phyloP scores from a whole-genome alignment of 2,888 invertebrate genomes.

The Hirudinaria manillensis region DNA sequence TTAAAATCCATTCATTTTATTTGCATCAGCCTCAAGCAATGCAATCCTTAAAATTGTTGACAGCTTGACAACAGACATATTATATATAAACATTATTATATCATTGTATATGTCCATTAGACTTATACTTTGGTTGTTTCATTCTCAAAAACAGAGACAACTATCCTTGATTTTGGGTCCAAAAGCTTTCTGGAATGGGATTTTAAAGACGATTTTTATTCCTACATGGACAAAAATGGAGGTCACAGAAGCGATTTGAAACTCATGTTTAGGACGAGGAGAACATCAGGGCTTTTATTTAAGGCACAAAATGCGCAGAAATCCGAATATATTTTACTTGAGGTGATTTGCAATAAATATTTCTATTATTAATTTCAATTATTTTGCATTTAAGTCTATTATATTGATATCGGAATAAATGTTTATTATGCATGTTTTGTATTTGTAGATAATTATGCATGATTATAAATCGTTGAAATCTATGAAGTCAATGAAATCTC shows the following conservation, averaged over 20 bases:
- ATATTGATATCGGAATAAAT: neutral
- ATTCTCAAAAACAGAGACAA: conserved; percentile 43
- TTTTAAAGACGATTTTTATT: conserved; percentile 57
- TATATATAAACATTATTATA: too few species aligned
- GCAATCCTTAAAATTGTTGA: neutral
- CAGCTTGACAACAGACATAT: neutral
- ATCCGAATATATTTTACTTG: conserved; percentile 75
- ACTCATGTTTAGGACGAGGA: conserved; percentile 83
- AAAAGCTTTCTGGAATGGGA: conserved; percentile 96
- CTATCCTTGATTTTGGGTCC: conserved; percentile 70
- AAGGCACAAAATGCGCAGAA: conserved; percentile 54
- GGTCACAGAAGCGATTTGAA: conserved; percentile 70
- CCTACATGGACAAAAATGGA: conserved; percentile 40
- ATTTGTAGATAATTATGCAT: too few species aligned
- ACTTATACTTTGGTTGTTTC: too few species aligned
- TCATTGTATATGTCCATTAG: too few species aligned
- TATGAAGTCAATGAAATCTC: too few species aligned
- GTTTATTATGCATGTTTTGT: too few species aligned
- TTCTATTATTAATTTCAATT: neutral
- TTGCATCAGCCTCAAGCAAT: conserved; percentile 10
- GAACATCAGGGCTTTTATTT: conserved; percentile 86
- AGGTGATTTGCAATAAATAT: conserved; percentile 55
- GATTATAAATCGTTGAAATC: too few species aligned
- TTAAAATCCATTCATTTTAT: too few species aligned
- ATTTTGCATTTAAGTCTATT: neutral